A percentile compares a stretch with the other conserved stretches of the same genome.
These are phyloP conservation scores for Tyria jacobaeae DNA, from an alignment of 2,888 invertebrate species.

Conservation along the genomic window DNA sequence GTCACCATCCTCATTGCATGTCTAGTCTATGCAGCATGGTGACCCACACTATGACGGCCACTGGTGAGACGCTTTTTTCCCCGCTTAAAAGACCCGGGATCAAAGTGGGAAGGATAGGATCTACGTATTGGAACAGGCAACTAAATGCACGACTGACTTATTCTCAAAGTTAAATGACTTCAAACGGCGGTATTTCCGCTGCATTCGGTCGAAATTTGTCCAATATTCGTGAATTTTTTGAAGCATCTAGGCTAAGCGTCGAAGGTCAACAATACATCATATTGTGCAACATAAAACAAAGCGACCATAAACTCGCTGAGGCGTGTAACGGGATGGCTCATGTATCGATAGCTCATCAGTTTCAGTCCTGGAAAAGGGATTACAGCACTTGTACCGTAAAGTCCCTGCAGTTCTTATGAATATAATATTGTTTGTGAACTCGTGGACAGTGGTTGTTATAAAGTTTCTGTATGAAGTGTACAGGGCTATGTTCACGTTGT, in stretches of 20 bases:
- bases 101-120: no score
- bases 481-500: constrained; percentile 62
- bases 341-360: constrained; percentile 27
- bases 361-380: constrained; percentile 28
- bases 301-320: constrained; percentile 48
- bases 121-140: no score
- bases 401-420: constrained; percentile 15
- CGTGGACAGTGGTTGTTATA: constrained; percentile 4
- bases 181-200: no score
- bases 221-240: constrained; percentile 7
- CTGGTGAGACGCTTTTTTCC: no score
- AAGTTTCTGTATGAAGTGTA: constrained; percentile 9
- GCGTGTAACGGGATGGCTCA: constrained; percentile 45
- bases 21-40: no score
- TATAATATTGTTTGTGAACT: constrained; percentile 5
- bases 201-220: no score
- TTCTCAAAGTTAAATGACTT: no score
- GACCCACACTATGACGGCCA: no score
- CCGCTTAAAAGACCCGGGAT: no score
- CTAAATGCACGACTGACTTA: no score
- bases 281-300: constrained; percentile 43
- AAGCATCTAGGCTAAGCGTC: constrained; percentile 8
- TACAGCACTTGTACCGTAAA: neutral
- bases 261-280: constrained; percentile 36
- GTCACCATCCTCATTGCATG: no score